phyloP scores from a whole-genome alignment of 2,888 invertebrate species.

The Harpagoxenus sublaevis region DNA sequence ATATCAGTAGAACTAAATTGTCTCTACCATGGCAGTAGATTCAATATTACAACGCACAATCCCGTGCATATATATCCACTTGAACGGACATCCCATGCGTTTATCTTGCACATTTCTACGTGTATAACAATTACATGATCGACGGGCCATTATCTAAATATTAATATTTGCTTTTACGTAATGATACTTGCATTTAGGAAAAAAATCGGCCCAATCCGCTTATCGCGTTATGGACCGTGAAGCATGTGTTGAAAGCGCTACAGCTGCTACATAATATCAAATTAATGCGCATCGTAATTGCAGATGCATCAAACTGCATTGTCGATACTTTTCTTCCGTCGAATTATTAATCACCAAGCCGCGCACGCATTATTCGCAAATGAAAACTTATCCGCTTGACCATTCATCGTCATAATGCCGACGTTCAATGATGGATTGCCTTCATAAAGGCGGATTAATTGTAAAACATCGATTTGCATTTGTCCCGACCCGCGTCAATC shows the following conservation, averaged over 20 bases:
- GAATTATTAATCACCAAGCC: slow-evolving; percentile 53
- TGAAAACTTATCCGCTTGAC: slow-evolving; percentile 53
- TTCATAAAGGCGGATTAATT: slow-evolving; percentile 53
- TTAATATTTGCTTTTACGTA: slow-evolving; percentile 17
- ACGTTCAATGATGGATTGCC: slow-evolving; percentile 47
- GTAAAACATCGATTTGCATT: slow-evolving; percentile 52
- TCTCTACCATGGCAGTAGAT: slow-evolving; percentile 23
- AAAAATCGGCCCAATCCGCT: slow-evolving; percentile 37
- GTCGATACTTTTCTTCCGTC: slow-evolving; percentile 52
- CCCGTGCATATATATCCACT: slow-evolving; percentile 21
- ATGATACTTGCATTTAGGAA: slow-evolving; percentile 13
- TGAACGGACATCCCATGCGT: slow-evolving; percentile 29
- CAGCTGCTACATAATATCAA: slow-evolving; percentile 35
- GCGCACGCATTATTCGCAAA: slow-evolving; percentile 45
- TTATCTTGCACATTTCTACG: slow-evolving; percentile 32
- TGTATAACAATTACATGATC: neutral
- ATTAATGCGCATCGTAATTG: slow-evolving; percentile 51
- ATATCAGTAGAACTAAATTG: slow-evolving; percentile 53
- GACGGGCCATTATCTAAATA: slow-evolving; percentile 15
- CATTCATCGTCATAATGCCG: slow-evolving; percentile 57
- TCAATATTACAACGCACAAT: slow-evolving; percentile 39
- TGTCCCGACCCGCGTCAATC: slow-evolving; percentile 44
- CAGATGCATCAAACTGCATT: slow-evolving; percentile 55
- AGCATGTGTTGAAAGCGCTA: slow-evolving; percentile 16
- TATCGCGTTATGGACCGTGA: neutral